Base-by-base conservation (phyloP, 2,888 invertebrate species). In the Hypsopygia costalis region DNA sequence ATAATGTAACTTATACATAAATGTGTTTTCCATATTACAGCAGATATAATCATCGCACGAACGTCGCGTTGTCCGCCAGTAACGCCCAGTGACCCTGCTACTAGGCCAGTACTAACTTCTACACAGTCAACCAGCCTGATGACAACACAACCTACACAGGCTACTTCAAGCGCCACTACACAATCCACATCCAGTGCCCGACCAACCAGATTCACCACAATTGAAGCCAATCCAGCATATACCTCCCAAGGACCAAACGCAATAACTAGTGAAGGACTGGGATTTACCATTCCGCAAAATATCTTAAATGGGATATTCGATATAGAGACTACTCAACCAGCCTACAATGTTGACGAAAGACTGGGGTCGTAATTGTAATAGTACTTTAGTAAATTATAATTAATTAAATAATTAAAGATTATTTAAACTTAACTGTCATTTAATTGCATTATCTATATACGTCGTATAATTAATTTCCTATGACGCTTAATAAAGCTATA, bases 271-370 rank as follows among this genome's bases (percentile, higher is more conserved):
- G 11, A 31, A 8, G 22, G 11, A 1, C 10, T 10, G 3, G 40
- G 20, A 6, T 36, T 43, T 12, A 48, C 41, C 1, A 39, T 48
- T 3, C 32, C 45, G 3, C n/a, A 40, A 27, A 38, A 41, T n/a
- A 16, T 43, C 1, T 20, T 45, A n/a, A 43, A 48, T 7, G n/a
- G 27, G 3, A 40, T 45, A 28, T 45, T 45, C n/a, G 32, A 43
- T 25, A 38, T 32, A 20, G 39, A 33, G 28, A n/a, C 9, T 33
- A 33, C 27, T 16, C 16, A 16, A 9, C 39, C 33, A 10, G 39
- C 33, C 16, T 39, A 27, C 28, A 39, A 32, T 6, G 28, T 29
- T 21, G 34, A 34, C 10, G 34, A 39, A 20, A 16, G 39, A 27
- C 11, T 25, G 10, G 27, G 32, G 9, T n/a, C 1, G 10, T 36